phyloP scores from a whole-genome alignment of 1,140 invertebrate species.

The Drosophila melanogaster region Release_6_plus_ISO1_MT NC_004354.4:6322501-6323000 shows the following conservation, averaged over 20 bases:
- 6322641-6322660: slow-evolving; percentile 25
- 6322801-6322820: slow-evolving; percentile 36
- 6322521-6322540: slow-evolving; percentile 1
- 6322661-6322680: slow-evolving; percentile 34
- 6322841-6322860: slow-evolving; percentile 13
- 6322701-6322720: slow-evolving; percentile 20
- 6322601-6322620: slow-evolving; percentile 34
- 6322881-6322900: background rate
- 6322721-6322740: slow-evolving; percentile 15
- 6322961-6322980: background rate
- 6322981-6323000: background rate
- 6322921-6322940: background rate
- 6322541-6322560: background rate
- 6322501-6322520: slow-evolving; percentile 46
- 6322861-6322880: background rate
- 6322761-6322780: background rate
- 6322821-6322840: slow-evolving; percentile 23
- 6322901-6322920: background rate
- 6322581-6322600: no score
- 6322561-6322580: background rate
- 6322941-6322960: background rate
- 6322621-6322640: slow-evolving; percentile 18
- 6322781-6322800: no score
- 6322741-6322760: slow-evolving; percentile 27
- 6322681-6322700: slow-evolving; percentile 8